phyloP scores from a whole-genome alignment of 2,113 vertebrate genomes.

The Oryzias curvinotus region DNA sequence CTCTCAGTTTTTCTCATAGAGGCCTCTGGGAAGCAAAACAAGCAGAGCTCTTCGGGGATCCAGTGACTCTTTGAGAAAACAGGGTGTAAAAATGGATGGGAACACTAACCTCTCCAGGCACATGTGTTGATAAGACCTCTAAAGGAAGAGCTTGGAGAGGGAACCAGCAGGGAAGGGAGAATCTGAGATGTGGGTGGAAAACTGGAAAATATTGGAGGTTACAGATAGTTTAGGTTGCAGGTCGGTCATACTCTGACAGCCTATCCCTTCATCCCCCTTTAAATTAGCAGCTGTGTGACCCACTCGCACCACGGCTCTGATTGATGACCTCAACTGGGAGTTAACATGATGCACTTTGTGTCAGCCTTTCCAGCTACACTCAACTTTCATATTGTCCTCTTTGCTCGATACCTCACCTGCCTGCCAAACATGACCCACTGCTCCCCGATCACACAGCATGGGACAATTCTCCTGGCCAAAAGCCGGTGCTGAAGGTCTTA shows the following conservation, averaged over 20 bases:
- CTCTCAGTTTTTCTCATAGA: conserved; percentile 38
- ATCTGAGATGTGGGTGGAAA: conserved; percentile 17
- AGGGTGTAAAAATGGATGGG: conserved; percentile 69
- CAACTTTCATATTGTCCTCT: conserved; percentile 21
- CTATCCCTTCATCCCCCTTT: conserved; percentile 10
- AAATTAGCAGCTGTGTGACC: conserved; percentile 64
- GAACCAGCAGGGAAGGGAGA: conserved; percentile 15
- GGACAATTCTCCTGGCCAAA: conserved; percentile 25
- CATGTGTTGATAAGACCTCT: conserved; percentile 71
- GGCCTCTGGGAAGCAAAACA: conserved; percentile 38
- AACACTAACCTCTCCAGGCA: conserved; percentile 69
- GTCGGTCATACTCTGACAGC: conserved; percentile 31
- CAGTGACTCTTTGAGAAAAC: conserved; percentile 70
- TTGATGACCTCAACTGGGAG: conserved; percentile 78
- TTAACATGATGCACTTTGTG: conserved; percentile 68
- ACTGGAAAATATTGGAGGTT: not conserved
- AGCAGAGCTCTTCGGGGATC: conserved; percentile 56
- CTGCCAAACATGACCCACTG: conserved; percentile 4
- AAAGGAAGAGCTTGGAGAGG: conserved; percentile 29
- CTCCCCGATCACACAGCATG: conserved; percentile 41
- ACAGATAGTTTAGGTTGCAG: conserved; percentile 18
- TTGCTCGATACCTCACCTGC: conserved; percentile 19
- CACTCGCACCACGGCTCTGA: conserved; percentile 45
- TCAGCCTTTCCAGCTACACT: conserved; percentile 46
- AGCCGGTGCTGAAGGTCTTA: not conserved